phyloP scores from a whole-genome alignment of 2,113 vertebrate genomes.

The Lepus americanus region DNA sequence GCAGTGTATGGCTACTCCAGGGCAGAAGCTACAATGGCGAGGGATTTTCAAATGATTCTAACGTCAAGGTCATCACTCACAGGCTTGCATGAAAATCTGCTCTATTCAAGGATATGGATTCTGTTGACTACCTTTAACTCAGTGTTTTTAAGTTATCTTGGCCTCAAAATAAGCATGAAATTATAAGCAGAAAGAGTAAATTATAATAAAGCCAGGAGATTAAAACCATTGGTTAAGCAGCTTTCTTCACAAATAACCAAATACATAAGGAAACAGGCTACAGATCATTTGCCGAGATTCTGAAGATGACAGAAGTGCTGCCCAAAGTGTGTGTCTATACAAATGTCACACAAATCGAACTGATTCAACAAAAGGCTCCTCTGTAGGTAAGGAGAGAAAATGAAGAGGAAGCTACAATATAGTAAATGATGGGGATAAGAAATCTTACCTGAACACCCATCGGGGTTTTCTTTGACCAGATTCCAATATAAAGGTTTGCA shows the following conservation, averaged over 20 bases:
- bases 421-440: not conserved
- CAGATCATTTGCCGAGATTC: conserved; percentile 2
- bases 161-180: conserved; percentile 6
- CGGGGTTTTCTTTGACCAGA: conserved; percentile 89
- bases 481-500: conserved; percentile 97
- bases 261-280: not conserved
- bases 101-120: not conserved
- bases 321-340: not conserved
- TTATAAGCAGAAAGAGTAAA: not conserved
- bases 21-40: not conserved
- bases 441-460: conserved; percentile 91
- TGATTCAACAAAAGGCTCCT: conserved; percentile 4
- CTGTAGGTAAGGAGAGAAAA: not conserved
- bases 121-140: not conserved
- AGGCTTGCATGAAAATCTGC: not conserved
- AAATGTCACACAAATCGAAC: not conserved
- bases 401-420: not conserved
- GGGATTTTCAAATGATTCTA: not conserved
- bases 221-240: conserved; percentile 40
- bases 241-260: conserved; percentile 5
- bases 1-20: not conserved
- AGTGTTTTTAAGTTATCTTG: not conserved
- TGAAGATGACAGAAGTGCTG: conserved; percentile 41
- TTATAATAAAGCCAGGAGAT: not conserved
- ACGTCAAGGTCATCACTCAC: not conserved